Evolutionary conservation across 2,888 invertebrate species (phyloP).

Genomic region (Lasius platythorax): DNA sequence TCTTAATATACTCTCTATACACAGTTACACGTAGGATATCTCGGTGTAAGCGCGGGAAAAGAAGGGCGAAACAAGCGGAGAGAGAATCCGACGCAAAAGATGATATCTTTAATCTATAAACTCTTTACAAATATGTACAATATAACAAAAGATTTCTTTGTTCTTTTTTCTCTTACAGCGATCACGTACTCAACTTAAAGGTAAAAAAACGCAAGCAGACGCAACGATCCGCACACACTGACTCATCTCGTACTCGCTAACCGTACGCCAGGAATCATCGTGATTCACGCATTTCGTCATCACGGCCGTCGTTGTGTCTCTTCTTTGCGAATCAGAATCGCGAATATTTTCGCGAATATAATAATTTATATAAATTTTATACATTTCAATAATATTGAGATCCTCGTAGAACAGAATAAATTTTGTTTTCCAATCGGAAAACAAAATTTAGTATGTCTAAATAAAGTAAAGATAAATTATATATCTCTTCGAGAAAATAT

Average conservation of each 20-base stretch:
- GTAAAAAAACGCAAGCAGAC: conserved; percentile 53
- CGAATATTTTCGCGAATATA: too few relatives aligned
- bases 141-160: conserved; percentile 76
- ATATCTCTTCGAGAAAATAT: not conserved
- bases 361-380: too few relatives aligned
- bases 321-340: too few relatives aligned
- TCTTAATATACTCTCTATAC: conserved; percentile 1
- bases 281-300: conserved; percentile 61
- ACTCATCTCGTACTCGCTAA: conserved; percentile 40
- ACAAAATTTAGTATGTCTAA: too few relatives aligned
- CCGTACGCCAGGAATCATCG: conserved; percentile 15
- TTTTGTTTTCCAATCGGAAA: too few relatives aligned
- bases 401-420: too few relatives aligned
- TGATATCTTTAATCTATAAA: conserved; percentile 83
- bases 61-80: conserved; percentile 23
- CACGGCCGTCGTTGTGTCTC: too few relatives aligned
- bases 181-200: conserved; percentile 32
- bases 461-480: not conserved
- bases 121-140: conserved; percentile 85
- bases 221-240: conserved; percentile 24
- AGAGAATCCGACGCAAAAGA: conserved; percentile 63
- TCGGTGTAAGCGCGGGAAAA: not conserved
- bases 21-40: conserved; percentile 11
- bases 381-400: too few relatives aligned
- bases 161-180: not conserved